Evolutionary conservation across 2,888 invertebrate genomes (phyloP).

Genomic region (Hermaeophaga mercurialis): DNA sequence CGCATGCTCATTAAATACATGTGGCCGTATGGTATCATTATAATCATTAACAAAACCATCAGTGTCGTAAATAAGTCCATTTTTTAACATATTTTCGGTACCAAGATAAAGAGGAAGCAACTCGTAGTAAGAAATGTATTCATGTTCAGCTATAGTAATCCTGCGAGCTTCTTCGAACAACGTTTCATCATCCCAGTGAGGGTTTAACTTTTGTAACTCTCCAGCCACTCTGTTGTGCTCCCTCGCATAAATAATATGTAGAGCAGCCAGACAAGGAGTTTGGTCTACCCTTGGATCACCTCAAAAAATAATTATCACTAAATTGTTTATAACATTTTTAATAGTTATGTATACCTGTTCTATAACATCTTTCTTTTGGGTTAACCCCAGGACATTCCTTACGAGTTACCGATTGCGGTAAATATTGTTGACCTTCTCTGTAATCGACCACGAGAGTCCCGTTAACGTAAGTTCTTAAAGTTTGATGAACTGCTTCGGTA

Average conservation of each 20-base stretch:
- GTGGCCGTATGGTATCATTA: constrained; percentile 44
- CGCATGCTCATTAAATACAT: constrained; percentile 51
- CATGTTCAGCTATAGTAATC: constrained; percentile 58
- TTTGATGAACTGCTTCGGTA: constrained; percentile 45
- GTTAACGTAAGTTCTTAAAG: constrained; percentile 44
- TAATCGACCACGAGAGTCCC: constrained; percentile 48
- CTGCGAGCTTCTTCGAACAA: constrained; percentile 57
- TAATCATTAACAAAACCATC: constrained; percentile 33
- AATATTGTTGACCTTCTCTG: constrained; percentile 48
- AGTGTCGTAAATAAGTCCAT: constrained; percentile 20
- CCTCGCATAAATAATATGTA: constrained; percentile 56
- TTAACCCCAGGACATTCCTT: constrained; percentile 6
- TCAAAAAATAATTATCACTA: constrained; percentile 27
- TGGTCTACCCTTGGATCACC: constrained; percentile 56
- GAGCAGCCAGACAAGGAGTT: constrained; percentile 54
- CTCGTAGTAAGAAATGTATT: constrained; percentile 76
- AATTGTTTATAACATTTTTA: background rate
- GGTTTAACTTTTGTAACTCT: constrained; percentile 54
- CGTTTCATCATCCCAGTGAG: constrained; percentile 58
- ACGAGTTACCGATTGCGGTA: constrained; percentile 43
- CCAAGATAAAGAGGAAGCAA: constrained; percentile 61
- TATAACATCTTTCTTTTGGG: constrained; percentile 28
- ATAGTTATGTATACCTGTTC: constrained; percentile 17
- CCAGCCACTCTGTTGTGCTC: constrained; percentile 58
- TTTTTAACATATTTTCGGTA: constrained; percentile 11